Percentiles rank a stretch among this genome's conserved stretches.
These are phyloP conservation scores for Acronicta leporina DNA, from an alignment of 2,888 invertebrate genomes.

Conservation along the genomic window DNA sequence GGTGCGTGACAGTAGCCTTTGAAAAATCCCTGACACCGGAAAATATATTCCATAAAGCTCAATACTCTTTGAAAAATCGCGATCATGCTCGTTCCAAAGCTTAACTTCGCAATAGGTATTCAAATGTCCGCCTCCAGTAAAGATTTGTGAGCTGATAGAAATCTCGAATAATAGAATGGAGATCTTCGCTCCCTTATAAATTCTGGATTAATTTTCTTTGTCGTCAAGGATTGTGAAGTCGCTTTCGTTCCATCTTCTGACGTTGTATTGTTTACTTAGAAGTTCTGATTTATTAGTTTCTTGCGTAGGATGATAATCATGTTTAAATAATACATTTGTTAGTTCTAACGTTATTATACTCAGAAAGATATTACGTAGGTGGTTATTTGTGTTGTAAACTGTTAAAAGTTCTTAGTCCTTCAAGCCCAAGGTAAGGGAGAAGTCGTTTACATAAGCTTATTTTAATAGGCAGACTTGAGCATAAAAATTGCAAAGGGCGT, in stretches of 20 bases:
- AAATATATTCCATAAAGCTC: conserved; percentile 39
- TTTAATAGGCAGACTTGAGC: background rate
- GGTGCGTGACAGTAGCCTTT: background rate
- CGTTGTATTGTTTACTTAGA: conserved; percentile 15
- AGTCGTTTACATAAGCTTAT: background rate
- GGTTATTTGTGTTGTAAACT: background rate
- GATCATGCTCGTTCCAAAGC: conserved; percentile 42
- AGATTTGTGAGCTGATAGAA: conserved; percentile 44
- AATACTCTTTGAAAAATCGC: conserved; percentile 39
- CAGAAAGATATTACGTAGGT: background rate
- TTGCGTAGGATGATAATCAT: conserved; percentile 2
- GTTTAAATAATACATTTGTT: background rate
- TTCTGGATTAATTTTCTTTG: conserved; percentile 30
- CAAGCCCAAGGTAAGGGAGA: background rate
- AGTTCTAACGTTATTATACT: background rate
- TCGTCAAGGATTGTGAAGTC: conserved; percentile 15
- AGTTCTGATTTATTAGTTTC: conserved; percentile 5
- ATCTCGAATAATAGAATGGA: conserved; percentile 46
- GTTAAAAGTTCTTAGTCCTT: background rate
- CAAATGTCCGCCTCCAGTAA: conserved; percentile 50
- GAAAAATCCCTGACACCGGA: conserved; percentile 14
- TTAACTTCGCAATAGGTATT: conserved; percentile 51
- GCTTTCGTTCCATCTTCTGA: conserved; percentile 17
- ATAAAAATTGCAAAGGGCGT: background rate
- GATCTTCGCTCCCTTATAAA: conserved; percentile 32